Base-by-base conservation (phyloP, 2,888 invertebrate species). In the Drosophila mimetica region DNA sequence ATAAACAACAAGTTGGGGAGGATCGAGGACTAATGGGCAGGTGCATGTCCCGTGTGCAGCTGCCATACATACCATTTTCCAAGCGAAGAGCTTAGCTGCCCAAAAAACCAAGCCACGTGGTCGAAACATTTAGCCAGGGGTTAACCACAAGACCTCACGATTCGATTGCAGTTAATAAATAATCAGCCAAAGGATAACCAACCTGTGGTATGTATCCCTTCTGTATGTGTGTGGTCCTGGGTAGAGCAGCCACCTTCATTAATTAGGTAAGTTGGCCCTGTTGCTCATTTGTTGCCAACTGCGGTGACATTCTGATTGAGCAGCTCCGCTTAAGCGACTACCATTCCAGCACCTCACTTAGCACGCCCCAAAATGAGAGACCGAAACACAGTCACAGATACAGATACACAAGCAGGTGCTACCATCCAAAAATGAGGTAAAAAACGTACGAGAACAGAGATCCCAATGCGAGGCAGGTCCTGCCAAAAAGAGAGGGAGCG, bases 241-340 rank as follows among this genome's bases (percentile, higher is more conserved):
- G 70, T 72, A 76, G 74, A 47, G 61, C 66, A 60, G 71, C 70
- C 80, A 77, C 88, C 88, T 86, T 86, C 83, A 86, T 87, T 88
- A 88, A 84, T 84, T 88, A 85, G 81, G 59, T 66, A 63, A 76
- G 41, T 28, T 58, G 74, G 54, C 57, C 57, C 41, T 80, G 77
- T 82, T 79, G 86, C 76, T 72, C 85, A 78, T 78, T 81, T 78
- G 73, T 66, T 55, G 55, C 59, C 41, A 61, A 60, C 41, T 16
- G 34, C 65, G 57, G 81, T 73, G 81, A 85, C 81, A 77, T 86
- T 84, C 85, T 77, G 82, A 87, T 87, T 81, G 86, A 78, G 86
- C 46, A 63, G 75, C 76, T 70, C 71, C 64, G 63, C 58, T 50
- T 54, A 30, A 63, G 83, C 79, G 79, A 77, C 77, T 70, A 60